Percentiles rank a stretch among this genome's conserved stretches.
phyloP scores from a whole-genome alignment of 2,113 vertebrate species.

The Coptodon bakossiorum region DNA sequence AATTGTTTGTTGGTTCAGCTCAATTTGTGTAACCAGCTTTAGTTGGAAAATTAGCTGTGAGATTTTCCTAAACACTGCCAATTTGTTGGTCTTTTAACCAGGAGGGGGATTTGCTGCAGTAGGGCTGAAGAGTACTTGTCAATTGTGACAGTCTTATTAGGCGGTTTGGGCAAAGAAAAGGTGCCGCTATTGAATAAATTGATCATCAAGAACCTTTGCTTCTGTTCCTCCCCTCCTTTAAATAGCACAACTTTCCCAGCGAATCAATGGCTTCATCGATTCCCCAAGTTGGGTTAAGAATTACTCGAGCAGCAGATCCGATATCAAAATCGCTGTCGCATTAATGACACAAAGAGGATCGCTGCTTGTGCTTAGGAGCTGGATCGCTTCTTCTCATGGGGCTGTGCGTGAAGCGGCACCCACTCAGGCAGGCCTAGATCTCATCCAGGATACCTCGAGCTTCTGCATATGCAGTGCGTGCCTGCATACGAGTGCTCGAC shows the following conservation, averaged over 20 bases:
- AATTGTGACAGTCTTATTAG: conserved; percentile 42
- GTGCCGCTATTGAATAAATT: conserved; percentile 38
- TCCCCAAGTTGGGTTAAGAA: conserved; percentile 31
- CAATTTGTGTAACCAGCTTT: conserved; percentile 67
- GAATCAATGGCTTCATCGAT: conserved; percentile 50
- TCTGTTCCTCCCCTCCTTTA: conserved; percentile 1
- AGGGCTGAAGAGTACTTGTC: conserved; percentile 5
- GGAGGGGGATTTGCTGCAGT: conserved; percentile 40
- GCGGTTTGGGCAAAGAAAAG: conserved; percentile 28
- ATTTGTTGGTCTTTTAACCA: conserved; percentile 54
- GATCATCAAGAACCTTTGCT: conserved; percentile 26
- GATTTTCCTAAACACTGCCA: conserved; percentile 59
- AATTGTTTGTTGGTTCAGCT: conserved; percentile 69
- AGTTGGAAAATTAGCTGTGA: conserved; percentile 54
- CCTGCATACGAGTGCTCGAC: neutral
- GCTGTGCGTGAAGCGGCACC: neutral
- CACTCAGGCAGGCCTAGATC: neutral
- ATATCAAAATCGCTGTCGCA: conserved; percentile 8
- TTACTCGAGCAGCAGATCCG: conserved; percentile 30
- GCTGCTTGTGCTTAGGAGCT: neutral
- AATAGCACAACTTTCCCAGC: conserved; percentile 2
- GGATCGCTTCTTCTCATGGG: neutral
- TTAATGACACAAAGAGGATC: conserved; percentile 1
- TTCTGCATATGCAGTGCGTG: neutral
- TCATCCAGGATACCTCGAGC: neutral